A percentile compares a stretch with the other conserved stretches of the same genome.
These are phyloP conservation scores for Lasioglossum malachurum DNA, from an alignment of 2,888 invertebrate species.

Conservation along the genomic window DNA sequence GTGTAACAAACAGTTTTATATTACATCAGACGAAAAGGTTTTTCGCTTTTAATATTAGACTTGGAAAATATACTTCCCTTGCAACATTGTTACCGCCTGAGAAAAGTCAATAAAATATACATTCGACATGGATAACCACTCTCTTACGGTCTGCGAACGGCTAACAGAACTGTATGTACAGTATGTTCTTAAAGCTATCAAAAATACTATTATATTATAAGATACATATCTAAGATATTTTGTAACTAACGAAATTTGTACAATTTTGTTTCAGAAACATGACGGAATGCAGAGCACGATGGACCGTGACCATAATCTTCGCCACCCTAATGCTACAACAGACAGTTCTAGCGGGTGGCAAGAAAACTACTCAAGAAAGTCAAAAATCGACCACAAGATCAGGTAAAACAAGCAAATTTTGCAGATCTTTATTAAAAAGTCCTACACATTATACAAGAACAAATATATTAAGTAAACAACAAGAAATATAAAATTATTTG, in stretches of 20 bases:
- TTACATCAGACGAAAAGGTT: background rate
- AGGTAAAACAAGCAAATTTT: constrained; percentile 6
- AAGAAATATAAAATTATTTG: no score
- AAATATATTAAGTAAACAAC: no score
- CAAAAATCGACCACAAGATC: background rate
- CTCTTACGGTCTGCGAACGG: background rate
- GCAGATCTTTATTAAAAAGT: background rate
- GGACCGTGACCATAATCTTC: constrained; percentile 31
- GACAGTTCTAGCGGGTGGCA: background rate
- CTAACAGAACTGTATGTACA: no score
- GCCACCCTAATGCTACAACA: constrained; percentile 25
- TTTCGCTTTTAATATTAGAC: background rate
- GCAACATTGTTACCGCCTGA: background rate
- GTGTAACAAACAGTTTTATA: background rate
- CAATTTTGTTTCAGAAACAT: constrained; percentile 48
- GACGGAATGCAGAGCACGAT: constrained; percentile 25
- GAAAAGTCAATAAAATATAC: background rate
- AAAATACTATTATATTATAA: background rate
- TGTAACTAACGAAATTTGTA: background rate
- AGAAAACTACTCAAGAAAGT: background rate
- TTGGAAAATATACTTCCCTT: background rate
- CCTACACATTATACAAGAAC: no score
- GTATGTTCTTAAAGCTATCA: no score
- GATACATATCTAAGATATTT: background rate
- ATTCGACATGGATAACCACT: constrained; percentile 6